phyloP scores from a whole-genome alignment of 1,140 invertebrate species.

The Conus ventricosus region DNA sequence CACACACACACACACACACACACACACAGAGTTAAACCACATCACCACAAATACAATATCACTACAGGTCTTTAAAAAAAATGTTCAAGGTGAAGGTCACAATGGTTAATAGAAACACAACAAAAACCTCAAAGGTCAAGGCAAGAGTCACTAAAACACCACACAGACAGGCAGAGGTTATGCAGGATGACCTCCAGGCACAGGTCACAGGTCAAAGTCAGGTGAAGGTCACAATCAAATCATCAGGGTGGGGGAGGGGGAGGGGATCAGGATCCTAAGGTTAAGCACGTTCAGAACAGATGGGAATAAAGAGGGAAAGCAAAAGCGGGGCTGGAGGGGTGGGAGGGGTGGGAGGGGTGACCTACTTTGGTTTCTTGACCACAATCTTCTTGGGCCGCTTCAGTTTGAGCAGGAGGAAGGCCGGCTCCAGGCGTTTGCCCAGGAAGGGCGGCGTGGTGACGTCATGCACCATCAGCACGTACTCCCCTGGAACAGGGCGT shows the following conservation, averaged over 20 bases:
- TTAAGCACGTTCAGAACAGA: neutral
- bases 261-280: neutral
- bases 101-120: neutral
- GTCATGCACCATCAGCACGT: conserved; percentile 71
- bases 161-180: neutral
- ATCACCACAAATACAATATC: neutral
- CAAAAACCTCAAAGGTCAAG: neutral
- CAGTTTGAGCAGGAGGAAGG: conserved; percentile 64
- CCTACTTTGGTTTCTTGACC: conserved; percentile 51
- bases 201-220: conserved; percentile 11
- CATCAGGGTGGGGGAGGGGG: too few species aligned
- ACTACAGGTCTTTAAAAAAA: neutral
- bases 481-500: conserved; percentile 63
- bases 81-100: conserved; percentile 1
- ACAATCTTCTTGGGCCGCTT: conserved; percentile 56
- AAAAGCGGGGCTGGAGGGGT: neutral
- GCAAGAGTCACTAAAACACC: neutral
- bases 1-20: too few species aligned
- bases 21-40: too few species aligned
- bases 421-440: conserved; percentile 60
- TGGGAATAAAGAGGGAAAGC: neutral
- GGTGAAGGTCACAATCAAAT: conserved; percentile 18
- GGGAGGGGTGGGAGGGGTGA: neutral
- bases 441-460: conserved; percentile 69
- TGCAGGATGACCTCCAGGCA: neutral